phyloP scores from a whole-genome alignment of 2,888 invertebrate species.

The Hyalella azteca region DNA sequence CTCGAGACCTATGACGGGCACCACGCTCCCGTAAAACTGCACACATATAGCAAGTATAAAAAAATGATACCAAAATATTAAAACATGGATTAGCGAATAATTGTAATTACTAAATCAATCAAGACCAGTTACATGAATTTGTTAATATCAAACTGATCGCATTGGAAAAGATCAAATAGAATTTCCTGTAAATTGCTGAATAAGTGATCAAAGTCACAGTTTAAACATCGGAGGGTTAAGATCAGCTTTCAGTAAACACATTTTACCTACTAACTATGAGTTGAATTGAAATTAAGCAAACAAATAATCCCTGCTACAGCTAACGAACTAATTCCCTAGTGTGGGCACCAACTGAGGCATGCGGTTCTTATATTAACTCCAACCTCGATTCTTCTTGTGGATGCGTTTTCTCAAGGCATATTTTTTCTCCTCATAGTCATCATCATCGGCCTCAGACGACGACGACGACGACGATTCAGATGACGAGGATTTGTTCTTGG shows the following conservation, averaged over 20 bases:
- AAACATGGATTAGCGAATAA: neutral
- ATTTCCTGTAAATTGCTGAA: neutral
- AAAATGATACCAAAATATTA: neutral
- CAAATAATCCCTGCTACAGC: too few species aligned
- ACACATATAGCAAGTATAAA: neutral
- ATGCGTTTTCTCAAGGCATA: neutral
- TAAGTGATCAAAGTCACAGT: neutral
- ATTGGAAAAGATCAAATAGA: neutral
- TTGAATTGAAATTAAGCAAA: too few species aligned
- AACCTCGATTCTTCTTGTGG: neutral
- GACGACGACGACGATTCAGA: neutral
- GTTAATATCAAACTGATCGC: too few species aligned
- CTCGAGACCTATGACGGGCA: neutral
- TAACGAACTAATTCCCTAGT: neutral
- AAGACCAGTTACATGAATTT: too few species aligned
- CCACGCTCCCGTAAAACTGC: neutral
- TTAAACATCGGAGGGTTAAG: too few species aligned
- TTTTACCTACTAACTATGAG: too few species aligned
- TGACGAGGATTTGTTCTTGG: conserved; percentile 7
- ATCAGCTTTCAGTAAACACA: too few species aligned
- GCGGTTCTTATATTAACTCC: neutral
- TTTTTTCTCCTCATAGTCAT: neutral
- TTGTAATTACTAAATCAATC: too few species aligned
- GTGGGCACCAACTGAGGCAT: neutral
- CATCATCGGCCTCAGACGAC: neutral